Evolutionary conservation across 1,140 invertebrate species (phyloP).

Genomic region (Neuroterus valhalla): DNA sequence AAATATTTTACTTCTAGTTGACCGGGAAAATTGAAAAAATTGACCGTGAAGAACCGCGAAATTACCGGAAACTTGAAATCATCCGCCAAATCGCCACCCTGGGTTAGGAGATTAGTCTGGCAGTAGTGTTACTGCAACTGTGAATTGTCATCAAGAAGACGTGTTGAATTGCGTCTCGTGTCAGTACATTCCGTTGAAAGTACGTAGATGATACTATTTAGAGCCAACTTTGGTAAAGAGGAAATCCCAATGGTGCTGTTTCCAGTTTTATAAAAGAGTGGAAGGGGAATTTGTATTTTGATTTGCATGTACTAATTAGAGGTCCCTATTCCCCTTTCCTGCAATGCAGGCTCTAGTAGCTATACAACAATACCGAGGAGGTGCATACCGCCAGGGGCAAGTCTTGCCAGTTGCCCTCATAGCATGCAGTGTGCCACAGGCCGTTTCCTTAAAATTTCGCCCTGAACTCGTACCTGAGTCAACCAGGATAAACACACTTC

Average conservation of each 20-base stretch:
- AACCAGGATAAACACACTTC: slow-evolving; percentile 50
- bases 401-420: slow-evolving; percentile 73
- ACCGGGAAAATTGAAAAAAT: no score
- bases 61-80: no score
- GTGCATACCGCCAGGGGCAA: slow-evolving; percentile 74
- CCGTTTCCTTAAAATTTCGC: slow-evolving; percentile 63
- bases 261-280: slow-evolving; percentile 52
- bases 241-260: slow-evolving; percentile 53
- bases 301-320: slow-evolving; percentile 75
- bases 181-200: slow-evolving; percentile 13
- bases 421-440: slow-evolving; percentile 62
- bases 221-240: slow-evolving; percentile 18
- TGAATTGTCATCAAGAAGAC: slow-evolving; percentile 18
- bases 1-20: no score
- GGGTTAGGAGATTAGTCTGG: neutral
- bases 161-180: neutral
- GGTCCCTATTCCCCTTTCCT: slow-evolving; percentile 70
- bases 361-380: slow-evolving; percentile 76
- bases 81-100: no score
- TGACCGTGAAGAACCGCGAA: no score
- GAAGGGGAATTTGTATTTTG: slow-evolving; percentile 48
- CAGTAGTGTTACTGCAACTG: slow-evolving; percentile 12
- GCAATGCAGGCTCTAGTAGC: slow-evolving; percentile 74
- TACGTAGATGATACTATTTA: slow-evolving; percentile 31
- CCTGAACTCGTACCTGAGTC: slow-evolving; percentile 66